phyloP scores from a whole-genome alignment of 2,888 invertebrate species.

The Taphrorychus bicolor region DNA sequence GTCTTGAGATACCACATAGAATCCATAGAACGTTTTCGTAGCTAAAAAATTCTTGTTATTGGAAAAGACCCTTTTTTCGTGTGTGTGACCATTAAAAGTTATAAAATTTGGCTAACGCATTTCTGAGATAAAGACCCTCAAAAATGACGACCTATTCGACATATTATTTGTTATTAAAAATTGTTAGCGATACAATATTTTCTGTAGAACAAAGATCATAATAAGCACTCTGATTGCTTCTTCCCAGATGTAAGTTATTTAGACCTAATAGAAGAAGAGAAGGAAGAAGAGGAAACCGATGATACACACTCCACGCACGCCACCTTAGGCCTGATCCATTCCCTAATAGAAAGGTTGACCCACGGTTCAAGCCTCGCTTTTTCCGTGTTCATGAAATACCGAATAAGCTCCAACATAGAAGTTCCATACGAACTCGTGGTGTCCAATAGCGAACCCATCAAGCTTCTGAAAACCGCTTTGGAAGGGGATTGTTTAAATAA shows the following conservation, averaged over 20 bases:
- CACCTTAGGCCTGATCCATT: slow-evolving; percentile 58
- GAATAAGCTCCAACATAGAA: slow-evolving; percentile 65
- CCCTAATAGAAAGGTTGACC: slow-evolving; percentile 62
- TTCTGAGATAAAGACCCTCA: no score
- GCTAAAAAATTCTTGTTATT: no score
- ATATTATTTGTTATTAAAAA: no score
- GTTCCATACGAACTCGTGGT: slow-evolving; percentile 65
- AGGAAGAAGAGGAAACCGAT: slow-evolving; percentile 40
- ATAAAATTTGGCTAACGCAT: no score
- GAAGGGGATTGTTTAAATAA: slow-evolving; percentile 65
- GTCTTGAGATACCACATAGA: no score
- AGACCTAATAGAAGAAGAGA: slow-evolving; percentile 41
- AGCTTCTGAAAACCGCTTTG: slow-evolving; percentile 63
- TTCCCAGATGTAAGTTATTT: slow-evolving; percentile 43
- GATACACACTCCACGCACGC: slow-evolving; percentile 48
- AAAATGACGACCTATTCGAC: no score
- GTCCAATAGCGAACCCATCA: slow-evolving; percentile 61
- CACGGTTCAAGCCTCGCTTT: slow-evolving; percentile 64
- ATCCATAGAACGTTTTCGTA: no score
- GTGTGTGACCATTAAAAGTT: no score
- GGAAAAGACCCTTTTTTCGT: no score
- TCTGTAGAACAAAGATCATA: no score
- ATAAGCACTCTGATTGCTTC: no score
- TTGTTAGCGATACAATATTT: no score
- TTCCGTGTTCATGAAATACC: slow-evolving; percentile 65